Evolutionary conservation across 2,888 invertebrate genomes (phyloP), one percentile per base, ranked within the genome.

Genomic region (Lasioglossum malachurum): DNA sequence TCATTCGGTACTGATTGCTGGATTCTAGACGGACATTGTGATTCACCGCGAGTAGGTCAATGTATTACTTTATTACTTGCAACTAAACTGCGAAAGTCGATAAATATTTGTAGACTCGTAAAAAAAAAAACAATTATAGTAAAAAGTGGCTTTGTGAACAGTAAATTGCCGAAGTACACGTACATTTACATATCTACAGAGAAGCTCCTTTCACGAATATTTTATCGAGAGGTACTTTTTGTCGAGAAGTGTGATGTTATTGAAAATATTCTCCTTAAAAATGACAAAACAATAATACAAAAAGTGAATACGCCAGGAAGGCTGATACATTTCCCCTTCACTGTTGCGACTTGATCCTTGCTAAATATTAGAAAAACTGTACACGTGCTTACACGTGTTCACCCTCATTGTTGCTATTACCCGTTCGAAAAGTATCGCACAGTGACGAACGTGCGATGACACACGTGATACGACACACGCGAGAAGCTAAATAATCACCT

Each of bases 381-480:
- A 60, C 73, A 85, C 67, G 44, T 76, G 76, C 67, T 76, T 46
- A 46, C 31, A 84, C 23, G 71, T 46, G 53, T 23, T 71, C 12
- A 73, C 57, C 46, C 74, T 19, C 35, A 10, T 19, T 35, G 0
- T 35, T 19, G 41, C 19, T 85, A 85, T 60, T 75, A 16, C 23
- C 81, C 38, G 49, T 73, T 74, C 73, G 14, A 81, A 78, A 85
- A 60, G 76, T 74, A 84, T 84, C 71, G 60, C 38, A 44, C 64
- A 23, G 73, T 44, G 53, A 57, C n/a, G 69, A 78, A 73, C 80
- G 35, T 35, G 16, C 44, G 16, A 64, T 75, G 35, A 44, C 14
- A 57, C 88, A 85, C 84, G 85, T 84, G 88, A 88, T 72, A 82
- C 75, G 69, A 38, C 14, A 71, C 74, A 80, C 75, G 73, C 73